Percentiles rank a stretch among this genome's conserved stretches.
phyloP scores from a whole-genome alignment of 2,113 vertebrate genomes.

The Desmodus rotundus region DNA sequence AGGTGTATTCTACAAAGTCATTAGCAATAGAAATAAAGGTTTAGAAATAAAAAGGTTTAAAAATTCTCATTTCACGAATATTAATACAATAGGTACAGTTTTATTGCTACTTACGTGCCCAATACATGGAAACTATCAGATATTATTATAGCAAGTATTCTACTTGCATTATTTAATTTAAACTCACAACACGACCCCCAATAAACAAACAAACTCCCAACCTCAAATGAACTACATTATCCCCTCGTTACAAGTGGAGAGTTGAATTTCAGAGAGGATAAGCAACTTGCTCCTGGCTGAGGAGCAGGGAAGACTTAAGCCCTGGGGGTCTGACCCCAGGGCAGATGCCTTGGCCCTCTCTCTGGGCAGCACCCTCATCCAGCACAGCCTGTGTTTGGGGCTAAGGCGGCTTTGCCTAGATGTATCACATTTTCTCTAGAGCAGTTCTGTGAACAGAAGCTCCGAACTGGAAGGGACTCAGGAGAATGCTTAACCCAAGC shows the following conservation, averaged over 20 bases:
- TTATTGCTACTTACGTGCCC: not conserved
- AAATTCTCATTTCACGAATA: not conserved
- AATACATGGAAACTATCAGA: not conserved
- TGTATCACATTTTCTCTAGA: not conserved
- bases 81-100: not conserved
- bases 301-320: not conserved
- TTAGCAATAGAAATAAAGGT: not conserved
- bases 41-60: not conserved
- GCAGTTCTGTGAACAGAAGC: not conserved
- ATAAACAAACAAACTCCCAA: not conserved
- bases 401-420: not conserved
- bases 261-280: not conserved
- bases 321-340: not conserved
- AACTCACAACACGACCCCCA: not conserved
- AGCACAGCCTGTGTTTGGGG: not conserved
- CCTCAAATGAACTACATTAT: not conserved
- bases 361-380: not conserved
- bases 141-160: not conserved
- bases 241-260: not conserved
- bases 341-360: not conserved
- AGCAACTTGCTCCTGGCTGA: not conserved
- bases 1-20: not conserved
- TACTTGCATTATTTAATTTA: not conserved
- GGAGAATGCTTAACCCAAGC: not conserved
- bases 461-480: not conserved